phyloP scores from a whole-genome alignment of 2,888 invertebrate species.

The Boloria euphrosyne region DNA sequence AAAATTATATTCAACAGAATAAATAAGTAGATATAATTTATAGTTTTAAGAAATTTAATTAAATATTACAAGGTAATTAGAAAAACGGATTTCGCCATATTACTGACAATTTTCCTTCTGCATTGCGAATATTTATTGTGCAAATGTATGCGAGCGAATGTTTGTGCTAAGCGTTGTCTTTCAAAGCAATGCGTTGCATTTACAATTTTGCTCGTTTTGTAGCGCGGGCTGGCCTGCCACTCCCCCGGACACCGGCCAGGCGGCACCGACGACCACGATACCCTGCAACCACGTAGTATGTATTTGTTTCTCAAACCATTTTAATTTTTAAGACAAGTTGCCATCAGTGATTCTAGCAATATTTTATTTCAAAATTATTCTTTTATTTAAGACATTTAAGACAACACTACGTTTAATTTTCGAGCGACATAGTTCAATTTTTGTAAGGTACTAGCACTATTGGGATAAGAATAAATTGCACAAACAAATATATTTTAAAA shows the following conservation, averaged over 20 bases:
- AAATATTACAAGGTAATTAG: too few relatives aligned
- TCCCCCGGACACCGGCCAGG: slow-evolving; percentile 62
- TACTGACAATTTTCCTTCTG: neutral
- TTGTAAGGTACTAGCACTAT: too few relatives aligned
- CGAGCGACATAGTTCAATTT: too few relatives aligned
- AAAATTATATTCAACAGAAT: too few relatives aligned
- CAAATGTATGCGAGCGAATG: slow-evolving; percentile 25
- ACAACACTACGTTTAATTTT: too few relatives aligned
- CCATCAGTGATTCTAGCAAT: too few relatives aligned
- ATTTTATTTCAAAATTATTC: too few relatives aligned
- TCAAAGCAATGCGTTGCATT: slow-evolving; percentile 40
- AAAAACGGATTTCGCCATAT: too few relatives aligned
- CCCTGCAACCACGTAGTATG: slow-evolving; percentile 72
- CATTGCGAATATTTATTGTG: slow-evolving; percentile 29
- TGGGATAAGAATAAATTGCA: too few relatives aligned
- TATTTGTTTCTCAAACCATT: slow-evolving; percentile 41
- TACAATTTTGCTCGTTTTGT: slow-evolving; percentile 63
- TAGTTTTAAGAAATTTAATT: neutral
- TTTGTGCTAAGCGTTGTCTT: slow-evolving; percentile 31
- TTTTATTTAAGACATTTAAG: too few relatives aligned
- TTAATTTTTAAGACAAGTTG: neutral
- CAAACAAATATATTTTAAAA: too few relatives aligned
- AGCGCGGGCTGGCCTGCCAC: slow-evolving; percentile 73
- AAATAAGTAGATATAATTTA: neutral
- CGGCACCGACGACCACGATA: slow-evolving; percentile 53